Conservation (phyloP, 2,113 vertebrate species). For the Elaphurus davidianus region DNA sequence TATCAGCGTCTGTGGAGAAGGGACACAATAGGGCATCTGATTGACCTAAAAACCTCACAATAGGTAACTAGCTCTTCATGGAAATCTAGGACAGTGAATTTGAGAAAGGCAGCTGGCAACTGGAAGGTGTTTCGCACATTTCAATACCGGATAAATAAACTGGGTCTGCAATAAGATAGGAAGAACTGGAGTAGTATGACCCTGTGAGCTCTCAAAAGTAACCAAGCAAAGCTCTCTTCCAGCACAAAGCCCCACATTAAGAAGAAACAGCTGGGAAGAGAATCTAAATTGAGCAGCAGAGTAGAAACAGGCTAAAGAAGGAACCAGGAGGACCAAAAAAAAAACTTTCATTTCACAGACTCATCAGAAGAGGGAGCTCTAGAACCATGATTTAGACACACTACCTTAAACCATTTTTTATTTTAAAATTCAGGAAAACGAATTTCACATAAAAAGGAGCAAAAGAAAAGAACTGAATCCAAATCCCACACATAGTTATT, state of each 20-base stretch:
- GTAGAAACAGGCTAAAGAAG: not conserved
- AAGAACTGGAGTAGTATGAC: not conserved
- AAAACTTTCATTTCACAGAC: not conserved
- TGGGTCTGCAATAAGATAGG: not conserved
- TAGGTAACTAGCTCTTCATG: not conserved
- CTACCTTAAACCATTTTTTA: not conserved
- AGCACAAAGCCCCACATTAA: not conserved
- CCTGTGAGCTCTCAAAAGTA: not conserved
- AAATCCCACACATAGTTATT: not conserved
- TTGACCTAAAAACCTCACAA: slow-evolving; percentile 20
- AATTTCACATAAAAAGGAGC: not conserved
- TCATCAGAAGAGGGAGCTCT: not conserved
- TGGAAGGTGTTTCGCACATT: not conserved
- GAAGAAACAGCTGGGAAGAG: not conserved
- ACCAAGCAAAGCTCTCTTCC: not conserved
- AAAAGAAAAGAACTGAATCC: not conserved
- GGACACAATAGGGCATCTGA: not conserved
- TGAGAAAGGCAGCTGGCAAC: not conserved
- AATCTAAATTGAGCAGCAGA: not conserved
- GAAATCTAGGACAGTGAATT: not conserved
- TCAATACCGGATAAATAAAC: not conserved
- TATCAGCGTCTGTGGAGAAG: not conserved
- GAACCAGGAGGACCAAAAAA: not conserved
- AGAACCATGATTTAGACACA: not conserved
- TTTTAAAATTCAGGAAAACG: not conserved